Conservation (phyloP, 2,113 vertebrate species). For the Corvus moneduloides region DNA sequence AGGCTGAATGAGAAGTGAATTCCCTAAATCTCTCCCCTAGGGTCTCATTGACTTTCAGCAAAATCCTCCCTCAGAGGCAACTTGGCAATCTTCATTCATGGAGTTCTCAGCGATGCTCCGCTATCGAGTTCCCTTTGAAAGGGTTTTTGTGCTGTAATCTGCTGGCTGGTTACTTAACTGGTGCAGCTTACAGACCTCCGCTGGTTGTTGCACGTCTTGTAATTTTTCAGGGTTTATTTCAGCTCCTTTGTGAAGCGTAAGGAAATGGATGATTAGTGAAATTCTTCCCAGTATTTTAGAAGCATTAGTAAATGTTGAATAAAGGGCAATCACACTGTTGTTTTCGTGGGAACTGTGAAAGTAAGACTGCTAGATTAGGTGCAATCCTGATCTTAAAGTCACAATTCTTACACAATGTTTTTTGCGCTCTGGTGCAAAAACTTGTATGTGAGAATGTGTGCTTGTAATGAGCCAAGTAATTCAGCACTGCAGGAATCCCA, state of each 20-base stretch:
- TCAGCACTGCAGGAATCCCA: neutral
- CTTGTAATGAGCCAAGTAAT: neutral
- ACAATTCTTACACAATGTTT: neutral
- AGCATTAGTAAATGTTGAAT: conserved; percentile 1
- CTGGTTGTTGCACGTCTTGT: neutral
- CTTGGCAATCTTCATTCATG: neutral
- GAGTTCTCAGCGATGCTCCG: neutral
- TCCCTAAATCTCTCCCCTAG: conserved; percentile 4
- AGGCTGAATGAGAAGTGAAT: conserved; percentile 2
- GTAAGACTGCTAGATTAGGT: neutral
- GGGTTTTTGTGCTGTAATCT: neutral
- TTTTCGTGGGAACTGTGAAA: neutral
- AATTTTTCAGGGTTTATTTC: conserved; percentile 17
- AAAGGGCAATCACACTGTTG: neutral
- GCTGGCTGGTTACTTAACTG: neutral
- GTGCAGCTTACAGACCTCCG: neutral
- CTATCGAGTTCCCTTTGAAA: neutral
- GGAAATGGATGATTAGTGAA: neutral
- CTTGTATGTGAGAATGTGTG: neutral
- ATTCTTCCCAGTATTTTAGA: conserved; percentile 25
- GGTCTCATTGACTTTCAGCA: neutral
- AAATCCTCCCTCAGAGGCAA: neutral
- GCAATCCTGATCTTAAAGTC: neutral
- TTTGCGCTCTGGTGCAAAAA: neutral
- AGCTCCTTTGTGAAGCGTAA: neutral